Percentiles rank a stretch among this genome's conserved stretches.
Evolutionary conservation across 2,113 vertebrate species (phyloP).

Genomic region (Periophthalmus modestus): DNA sequence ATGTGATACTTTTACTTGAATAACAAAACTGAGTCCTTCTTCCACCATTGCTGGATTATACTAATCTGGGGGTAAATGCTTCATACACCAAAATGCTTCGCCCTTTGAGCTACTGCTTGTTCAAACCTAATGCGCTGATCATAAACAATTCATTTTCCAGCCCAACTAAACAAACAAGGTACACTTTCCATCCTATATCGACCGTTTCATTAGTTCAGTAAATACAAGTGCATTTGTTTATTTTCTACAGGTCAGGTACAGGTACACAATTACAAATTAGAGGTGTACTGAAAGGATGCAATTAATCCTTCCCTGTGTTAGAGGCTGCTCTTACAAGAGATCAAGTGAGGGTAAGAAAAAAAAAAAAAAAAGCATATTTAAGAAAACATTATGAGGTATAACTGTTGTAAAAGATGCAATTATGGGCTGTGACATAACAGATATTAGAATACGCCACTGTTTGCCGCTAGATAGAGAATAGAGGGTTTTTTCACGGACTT

Average conservation of each 20-base stretch:
- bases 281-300: neutral
- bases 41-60: too few relatives aligned
- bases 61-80: neutral
- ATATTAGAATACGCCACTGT: neutral
- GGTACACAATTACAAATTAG: neutral
- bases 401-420: neutral
- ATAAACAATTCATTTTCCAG: neutral
- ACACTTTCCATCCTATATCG: constrained; percentile 20
- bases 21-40: too few relatives aligned
- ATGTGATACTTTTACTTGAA: too few relatives aligned
- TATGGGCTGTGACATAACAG: neutral
- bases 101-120: neutral
- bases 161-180: neutral
- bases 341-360: neutral
- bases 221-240: constrained; percentile 11
- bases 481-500: neutral
- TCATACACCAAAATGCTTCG: neutral
- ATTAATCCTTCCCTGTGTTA: neutral
- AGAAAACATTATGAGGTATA: neutral
- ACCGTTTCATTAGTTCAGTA: constrained; percentile 13
- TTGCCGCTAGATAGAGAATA: neutral
- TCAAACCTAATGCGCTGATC: neutral
- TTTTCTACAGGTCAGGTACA: constrained; percentile 13
- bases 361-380: neutral
- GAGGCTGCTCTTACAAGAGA: neutral